phyloP scores from a whole-genome alignment of 2,113 vertebrate species.

The Chionodraco myersi region DNA sequence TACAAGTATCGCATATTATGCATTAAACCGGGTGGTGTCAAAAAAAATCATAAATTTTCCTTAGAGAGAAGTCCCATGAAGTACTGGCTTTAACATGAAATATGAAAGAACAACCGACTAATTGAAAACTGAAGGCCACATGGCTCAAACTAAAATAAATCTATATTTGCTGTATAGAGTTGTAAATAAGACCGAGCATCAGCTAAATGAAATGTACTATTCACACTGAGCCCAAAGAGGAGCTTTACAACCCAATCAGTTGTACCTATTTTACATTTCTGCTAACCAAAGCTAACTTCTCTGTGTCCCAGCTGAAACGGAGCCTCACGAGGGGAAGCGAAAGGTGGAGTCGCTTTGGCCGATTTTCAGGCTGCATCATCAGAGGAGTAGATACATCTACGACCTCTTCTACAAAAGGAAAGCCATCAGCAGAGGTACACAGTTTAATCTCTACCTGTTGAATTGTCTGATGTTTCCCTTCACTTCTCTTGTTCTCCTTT shows the following conservation, averaged over 20 bases:
- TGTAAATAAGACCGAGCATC: background rate
- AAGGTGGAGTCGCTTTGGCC: conserved; percentile 98
- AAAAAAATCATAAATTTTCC: too few species aligned
- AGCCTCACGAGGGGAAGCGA: conserved; percentile 96
- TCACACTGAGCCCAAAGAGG: background rate
- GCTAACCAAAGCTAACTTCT: background rate
- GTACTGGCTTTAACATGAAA: too few species aligned
- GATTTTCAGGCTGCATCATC: conserved; percentile 98
- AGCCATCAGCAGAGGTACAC: conserved; percentile 97
- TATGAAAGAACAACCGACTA: too few species aligned
- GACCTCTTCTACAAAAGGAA: conserved; percentile 98
- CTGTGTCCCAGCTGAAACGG: conserved; percentile 89
- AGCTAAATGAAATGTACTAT: background rate
- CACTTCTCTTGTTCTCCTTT: background rate
- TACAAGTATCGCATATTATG: too few species aligned
- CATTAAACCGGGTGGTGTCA: too few species aligned
- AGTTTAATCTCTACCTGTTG: background rate
- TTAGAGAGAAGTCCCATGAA: too few species aligned
- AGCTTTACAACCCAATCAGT: background rate
- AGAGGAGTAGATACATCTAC: conserved; percentile 96
- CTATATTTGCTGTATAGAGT: background rate
- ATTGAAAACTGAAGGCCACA: too few species aligned
- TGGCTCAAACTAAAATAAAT: background rate
- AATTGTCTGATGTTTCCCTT: background rate
- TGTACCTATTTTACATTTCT: background rate